phyloP scores from a whole-genome alignment of 2,113 vertebrate species.

The human region DNA sequence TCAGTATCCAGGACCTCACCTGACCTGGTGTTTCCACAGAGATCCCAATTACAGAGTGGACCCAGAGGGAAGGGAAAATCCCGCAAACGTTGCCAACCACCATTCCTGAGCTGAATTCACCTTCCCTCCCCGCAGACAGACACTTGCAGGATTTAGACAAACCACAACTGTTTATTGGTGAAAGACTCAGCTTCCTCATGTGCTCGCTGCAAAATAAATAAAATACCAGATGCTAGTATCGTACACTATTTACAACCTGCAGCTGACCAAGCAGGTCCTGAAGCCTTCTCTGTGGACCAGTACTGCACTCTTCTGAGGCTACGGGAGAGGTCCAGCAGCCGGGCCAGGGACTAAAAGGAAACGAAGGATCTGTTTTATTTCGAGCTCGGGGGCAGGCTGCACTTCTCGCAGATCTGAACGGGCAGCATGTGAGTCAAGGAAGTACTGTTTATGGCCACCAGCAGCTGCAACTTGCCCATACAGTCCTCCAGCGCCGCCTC shows the following conservation, averaged over 20 bases:
- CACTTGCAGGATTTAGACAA: background rate
- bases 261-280: background rate
- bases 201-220: constrained; percentile 54
- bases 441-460: constrained; percentile 90
- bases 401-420: constrained; percentile 69
- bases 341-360: no score
- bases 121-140: background rate
- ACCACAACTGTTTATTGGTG: constrained; percentile 16
- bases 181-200: background rate
- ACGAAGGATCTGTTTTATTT: constrained; percentile 15
- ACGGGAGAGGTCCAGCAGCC: background rate
- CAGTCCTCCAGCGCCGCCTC: constrained; percentile 84
- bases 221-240: background rate
- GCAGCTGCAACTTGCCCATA: constrained; percentile 87
- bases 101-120: background rate
- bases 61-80: background rate
- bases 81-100: rapidly evolving
- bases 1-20: background rate
- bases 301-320: background rate
- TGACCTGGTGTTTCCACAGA: background rate
- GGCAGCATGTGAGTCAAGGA: constrained; percentile 82
- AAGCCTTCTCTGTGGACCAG: background rate
- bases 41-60: background rate
- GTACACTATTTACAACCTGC: constrained; percentile 35
- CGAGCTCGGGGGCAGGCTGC: constrained; percentile 20